Conservation (phyloP, 2,797 vertebrate genomes). For the Siniperca scherzeri region DNA sequence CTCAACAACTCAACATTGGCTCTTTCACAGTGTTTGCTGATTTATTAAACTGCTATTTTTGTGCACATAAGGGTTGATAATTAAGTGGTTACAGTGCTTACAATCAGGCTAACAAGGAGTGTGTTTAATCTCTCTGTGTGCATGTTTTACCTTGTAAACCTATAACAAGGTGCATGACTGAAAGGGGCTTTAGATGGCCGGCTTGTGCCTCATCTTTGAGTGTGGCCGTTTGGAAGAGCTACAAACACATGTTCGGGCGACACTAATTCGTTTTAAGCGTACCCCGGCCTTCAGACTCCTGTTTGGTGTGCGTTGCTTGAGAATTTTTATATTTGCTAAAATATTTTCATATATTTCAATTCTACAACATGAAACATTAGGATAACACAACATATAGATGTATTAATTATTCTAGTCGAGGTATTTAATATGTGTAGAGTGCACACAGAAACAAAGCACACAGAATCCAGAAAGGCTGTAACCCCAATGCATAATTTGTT, state of each 20-base stretch:
- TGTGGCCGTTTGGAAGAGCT: too few relatives aligned
- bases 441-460: neutral
- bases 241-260: too few relatives aligned
- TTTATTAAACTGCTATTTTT: too few relatives aligned
- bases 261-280: too few relatives aligned
- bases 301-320: neutral
- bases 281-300: neutral
- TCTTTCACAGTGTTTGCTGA: too few relatives aligned
- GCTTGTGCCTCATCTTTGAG: too few relatives aligned
- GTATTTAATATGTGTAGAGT: neutral
- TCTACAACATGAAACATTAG: neutral
- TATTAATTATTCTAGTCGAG: fast-evolving
- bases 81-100: too few relatives aligned
- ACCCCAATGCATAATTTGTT: conserved; percentile 34
- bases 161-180: neutral
- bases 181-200: neutral
- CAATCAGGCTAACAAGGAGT: too few relatives aligned
- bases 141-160: too few relatives aligned
- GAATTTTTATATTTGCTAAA: neutral
- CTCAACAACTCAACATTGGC: too few relatives aligned
- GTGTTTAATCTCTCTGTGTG: too few relatives aligned
- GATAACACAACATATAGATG: neutral
- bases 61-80: too few relatives aligned
- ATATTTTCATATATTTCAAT: neutral
- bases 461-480: neutral